Percentiles rank a stretch among this genome's conserved stretches.
Conservation (phyloP, 2,888 invertebrate species). For the Esperia sulphurella region DNA sequence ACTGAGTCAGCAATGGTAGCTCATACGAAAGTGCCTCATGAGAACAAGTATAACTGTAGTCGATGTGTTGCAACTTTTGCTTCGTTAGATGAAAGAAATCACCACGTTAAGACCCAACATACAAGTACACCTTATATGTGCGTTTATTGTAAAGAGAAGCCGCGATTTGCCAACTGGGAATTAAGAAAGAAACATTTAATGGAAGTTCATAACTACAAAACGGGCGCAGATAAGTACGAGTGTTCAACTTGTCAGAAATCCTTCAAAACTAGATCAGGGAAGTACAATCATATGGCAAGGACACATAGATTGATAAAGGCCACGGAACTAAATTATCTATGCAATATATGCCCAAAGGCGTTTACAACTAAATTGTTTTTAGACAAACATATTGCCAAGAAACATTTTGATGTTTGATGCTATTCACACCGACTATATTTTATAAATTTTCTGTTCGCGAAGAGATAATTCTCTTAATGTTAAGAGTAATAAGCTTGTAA, state of each 20-base stretch:
- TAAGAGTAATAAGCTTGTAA: conserved; percentile 6
- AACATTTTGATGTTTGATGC: conserved; percentile 63
- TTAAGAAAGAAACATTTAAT: conserved; percentile 61
- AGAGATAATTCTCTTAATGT: no score
- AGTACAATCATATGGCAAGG: conserved; percentile 69
- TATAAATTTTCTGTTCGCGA: background rate
- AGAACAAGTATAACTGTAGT: conserved; percentile 66
- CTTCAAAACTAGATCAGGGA: conserved; percentile 67
- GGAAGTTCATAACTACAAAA: conserved; percentile 65
- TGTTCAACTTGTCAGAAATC: conserved; percentile 64
- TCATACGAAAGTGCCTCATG: conserved; percentile 67
- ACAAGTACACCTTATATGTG: conserved; percentile 66
- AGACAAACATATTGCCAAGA: conserved; percentile 75
- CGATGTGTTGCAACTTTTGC: conserved; percentile 66
- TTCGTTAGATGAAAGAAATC: conserved; percentile 57
- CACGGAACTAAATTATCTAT: conserved; percentile 65
- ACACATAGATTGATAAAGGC: conserved; percentile 65
- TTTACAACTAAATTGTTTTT: conserved; percentile 76
- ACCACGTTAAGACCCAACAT: conserved; percentile 66
- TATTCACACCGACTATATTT: background rate
- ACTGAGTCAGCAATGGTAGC: conserved; percentile 69
- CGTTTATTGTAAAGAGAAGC: conserved; percentile 63
- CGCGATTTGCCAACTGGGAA: conserved; percentile 69
- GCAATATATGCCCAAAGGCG: conserved; percentile 71
- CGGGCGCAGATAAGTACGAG: conserved; percentile 64